Evolutionary conservation across 1,140 invertebrate species (phyloP), one percentile per base, ranked within the genome.

Genomic region (Drosophila aff.): DNA sequence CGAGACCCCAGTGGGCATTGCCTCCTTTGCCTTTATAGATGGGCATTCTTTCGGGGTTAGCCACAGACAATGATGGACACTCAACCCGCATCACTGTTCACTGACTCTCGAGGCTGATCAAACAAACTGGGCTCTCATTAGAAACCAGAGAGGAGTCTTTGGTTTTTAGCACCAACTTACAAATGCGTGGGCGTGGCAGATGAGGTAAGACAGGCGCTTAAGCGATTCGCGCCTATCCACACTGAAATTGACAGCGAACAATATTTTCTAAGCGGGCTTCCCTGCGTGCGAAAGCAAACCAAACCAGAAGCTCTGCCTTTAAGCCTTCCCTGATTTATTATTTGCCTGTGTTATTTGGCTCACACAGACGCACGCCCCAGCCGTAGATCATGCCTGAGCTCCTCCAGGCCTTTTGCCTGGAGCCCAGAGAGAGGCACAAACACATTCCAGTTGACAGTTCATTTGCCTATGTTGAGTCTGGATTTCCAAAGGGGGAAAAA

Each of bases 391-490:
- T 84, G 73, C 74, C 26, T 55, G 40, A 55, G 38, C 57, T 44
- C 53, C 46, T 55, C 16, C 28, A 59, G 41, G 40, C 9, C 18
- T 21, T 36, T 44, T 16, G 59, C 75, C 61, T 33, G 28, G 47
- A 18, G 55, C 55, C 57, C 68, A 53, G 40, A 28, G 36, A 58
- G 36, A 58, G 71, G 71, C 71, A 66, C 81, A 72, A 62, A 79
- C 82, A 84, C 87, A 90, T 76, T 82, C 76, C 85, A 82, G 85
- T 84, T 89, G 85, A 89, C 85, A 89, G 85, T 89, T 90, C 86
- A 90, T 89, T 90, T 89, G 85, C 75, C 75, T 89, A 78, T 68
- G 63, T 69, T 18, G 67, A 71, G 67, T 57, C 67, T 71, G 64
- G 23, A 23, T 44, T 38, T 9, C 21, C 36, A 16, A 26, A 28